phyloP scores from a whole-genome alignment of 2,888 invertebrate genomes.

The Leucophenga maculata region DNA sequence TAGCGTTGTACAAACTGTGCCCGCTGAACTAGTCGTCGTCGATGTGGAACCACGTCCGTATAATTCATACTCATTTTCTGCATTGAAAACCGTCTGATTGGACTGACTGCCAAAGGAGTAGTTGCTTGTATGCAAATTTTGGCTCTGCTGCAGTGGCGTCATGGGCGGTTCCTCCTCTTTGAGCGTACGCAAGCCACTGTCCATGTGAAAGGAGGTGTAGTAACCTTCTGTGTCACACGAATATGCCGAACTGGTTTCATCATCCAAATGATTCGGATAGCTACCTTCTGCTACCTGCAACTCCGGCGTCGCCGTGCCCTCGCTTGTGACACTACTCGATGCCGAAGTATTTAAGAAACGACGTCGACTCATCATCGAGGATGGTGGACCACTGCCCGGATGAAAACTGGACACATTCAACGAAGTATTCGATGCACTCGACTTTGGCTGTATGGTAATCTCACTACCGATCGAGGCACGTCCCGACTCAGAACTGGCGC shows the following conservation, averaged over 20 bases:
- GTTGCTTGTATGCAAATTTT: conserved; percentile 76
- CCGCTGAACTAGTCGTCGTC: conserved; percentile 91
- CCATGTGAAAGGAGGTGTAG: conserved; percentile 97
- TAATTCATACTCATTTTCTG: conserved; percentile 91
- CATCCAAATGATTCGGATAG: conserved; percentile 77
- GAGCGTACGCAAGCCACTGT: conserved; percentile 90
- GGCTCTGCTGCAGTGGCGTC: conserved; percentile 81
- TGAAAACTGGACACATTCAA: conserved; percentile 75
- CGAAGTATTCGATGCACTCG: conserved; percentile 81
- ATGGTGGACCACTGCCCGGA: conserved; percentile 76
- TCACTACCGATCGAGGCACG: conserved; percentile 89
- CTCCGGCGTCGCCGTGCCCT: conserved; percentile 88
- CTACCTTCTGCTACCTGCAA: conserved; percentile 78
- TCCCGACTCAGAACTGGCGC: conserved; percentile 91
- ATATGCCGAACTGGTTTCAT: conserved; percentile 92
- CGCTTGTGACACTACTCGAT: conserved; percentile 87
- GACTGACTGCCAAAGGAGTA: conserved; percentile 81
- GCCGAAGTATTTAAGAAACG: conserved; percentile 82
- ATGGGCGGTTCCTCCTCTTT: conserved; percentile 82
- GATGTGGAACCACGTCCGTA: conserved; percentile 94
- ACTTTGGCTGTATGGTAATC: conserved; percentile 81
- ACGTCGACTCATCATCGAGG: conserved; percentile 80
- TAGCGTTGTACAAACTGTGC: conserved; percentile 89
- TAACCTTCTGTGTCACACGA: conserved; percentile 98
- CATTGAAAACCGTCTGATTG: conserved; percentile 80